These are phyloP conservation scores for Limnephilus lunatus DNA, from an alignment of 2,888 invertebrate genomes.

Conservation along the genomic window DNA sequence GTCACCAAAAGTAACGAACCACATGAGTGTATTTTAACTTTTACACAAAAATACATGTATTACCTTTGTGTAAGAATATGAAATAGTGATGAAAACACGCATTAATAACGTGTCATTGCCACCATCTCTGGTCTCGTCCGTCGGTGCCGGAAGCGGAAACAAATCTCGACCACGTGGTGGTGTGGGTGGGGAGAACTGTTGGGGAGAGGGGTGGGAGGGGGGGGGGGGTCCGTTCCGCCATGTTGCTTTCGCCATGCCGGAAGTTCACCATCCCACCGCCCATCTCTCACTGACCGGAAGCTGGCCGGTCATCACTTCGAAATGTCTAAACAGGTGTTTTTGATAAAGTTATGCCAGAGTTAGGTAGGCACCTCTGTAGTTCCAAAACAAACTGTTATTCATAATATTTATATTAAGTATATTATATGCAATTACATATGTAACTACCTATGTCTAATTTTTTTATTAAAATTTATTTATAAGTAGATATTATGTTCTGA, in stretches of 20 bases:
- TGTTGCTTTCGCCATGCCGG: conserved; percentile 54
- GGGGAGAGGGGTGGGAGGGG: not conserved
- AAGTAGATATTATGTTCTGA: no score
- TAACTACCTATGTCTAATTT: no score
- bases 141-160: conserved; percentile 63
- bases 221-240: conserved; percentile 54
- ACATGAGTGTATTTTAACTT: not conserved
- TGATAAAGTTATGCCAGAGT: conserved; percentile 22
- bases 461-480: no score
- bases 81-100: not conserved
- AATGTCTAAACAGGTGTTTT: conserved; percentile 40
- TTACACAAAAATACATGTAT: not conserved
- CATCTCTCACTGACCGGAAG: conserved; percentile 43
- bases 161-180: conserved; percentile 61
- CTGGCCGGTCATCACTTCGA: conserved; percentile 37
- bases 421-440: not conserved
- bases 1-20: no score
- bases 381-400: not conserved
- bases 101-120: conserved; percentile 42
- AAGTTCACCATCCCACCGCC: conserved; percentile 43
- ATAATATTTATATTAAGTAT: not conserved
- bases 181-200: not conserved
- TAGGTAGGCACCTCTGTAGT: not conserved
- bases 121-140: conserved; percentile 41
- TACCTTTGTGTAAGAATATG: no score